Evolutionary conservation across 2,888 invertebrate genomes (phyloP), one percentile per base, ranked within the genome.

Genomic region (Ptilodon capucinus): DNA sequence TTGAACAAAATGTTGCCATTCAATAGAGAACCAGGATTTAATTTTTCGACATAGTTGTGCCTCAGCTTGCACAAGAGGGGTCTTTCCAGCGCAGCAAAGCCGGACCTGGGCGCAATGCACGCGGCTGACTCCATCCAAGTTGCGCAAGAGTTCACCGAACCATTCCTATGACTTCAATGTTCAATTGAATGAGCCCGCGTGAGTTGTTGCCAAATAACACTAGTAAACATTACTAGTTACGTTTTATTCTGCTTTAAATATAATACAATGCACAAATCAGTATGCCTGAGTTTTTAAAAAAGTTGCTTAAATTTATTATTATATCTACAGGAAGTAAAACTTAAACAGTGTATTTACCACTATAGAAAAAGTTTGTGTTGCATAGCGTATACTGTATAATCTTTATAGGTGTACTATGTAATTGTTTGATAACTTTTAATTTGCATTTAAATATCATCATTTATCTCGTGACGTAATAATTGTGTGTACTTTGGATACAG

Each of bases 101-200:
- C 85, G 85, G 86, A 84, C 80, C 71, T 80, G 72, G 60, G 70
- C 74, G 60, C 59, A 54, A 43, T 67, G 71, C 68, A 65, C 64
- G 63, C 53, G 52, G 60, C 45, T 49, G 46, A 39, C 39, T 13
- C 39, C 39, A 5, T 11, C 13, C 11, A 16, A 39, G 71, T 88
- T 89, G 81, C 82, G 84, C 79, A 90, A 90, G 52, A 76, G 89
- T 88, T 88, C 89, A 82, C 74, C 87, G 88, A 90, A 88, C 89
- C 75, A 61, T 51, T 66, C 59, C 59, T 60, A 60, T 52, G 52
- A 56, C 53, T 64, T 58, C 48, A 42, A 52, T 50, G 48, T 40
- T 54, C 49, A 41, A 54, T 57, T 61, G 63, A 64, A 64, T 62
- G 60, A 62, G 59, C 66, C 56, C 58, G 51, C 52, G 41, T 46